Conservation (phyloP, 2,888 invertebrate genomes). For the Tenodera sinensis region DNA sequence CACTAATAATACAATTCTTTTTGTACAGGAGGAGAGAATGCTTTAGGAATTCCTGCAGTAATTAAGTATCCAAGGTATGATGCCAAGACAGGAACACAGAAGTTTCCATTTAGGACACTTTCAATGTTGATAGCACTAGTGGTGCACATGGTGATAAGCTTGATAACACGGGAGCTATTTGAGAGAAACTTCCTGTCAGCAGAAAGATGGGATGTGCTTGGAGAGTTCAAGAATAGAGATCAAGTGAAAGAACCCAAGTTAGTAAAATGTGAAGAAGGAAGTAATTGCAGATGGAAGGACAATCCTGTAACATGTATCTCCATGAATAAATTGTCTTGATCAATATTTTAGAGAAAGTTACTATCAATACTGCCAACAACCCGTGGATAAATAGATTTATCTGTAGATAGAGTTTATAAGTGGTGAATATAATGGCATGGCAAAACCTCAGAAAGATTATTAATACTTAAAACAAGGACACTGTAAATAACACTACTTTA, state of each 20-base stretch:
- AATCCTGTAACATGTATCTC: neutral
- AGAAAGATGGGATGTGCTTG: slow-evolving; percentile 32
- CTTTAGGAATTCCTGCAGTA: slow-evolving; percentile 52
- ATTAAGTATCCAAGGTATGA: slow-evolving; percentile 56
- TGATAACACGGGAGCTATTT: slow-evolving; percentile 48
- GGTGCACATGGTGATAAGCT: slow-evolving; percentile 51
- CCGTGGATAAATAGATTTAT: no score
- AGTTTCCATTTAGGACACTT: slow-evolving; percentile 64
- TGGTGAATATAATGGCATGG: no score
- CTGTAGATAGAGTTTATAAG: no score
- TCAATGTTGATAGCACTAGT: slow-evolving; percentile 58
- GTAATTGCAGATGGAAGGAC: neutral
- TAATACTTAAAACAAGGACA: no score
- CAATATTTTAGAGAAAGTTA: no score
- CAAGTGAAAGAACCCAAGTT: neutral
- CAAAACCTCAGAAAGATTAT: no score
- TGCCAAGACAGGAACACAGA: slow-evolving; percentile 47
- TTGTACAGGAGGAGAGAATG: slow-evolving; percentile 54
- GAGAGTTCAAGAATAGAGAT: slow-evolving; percentile 18
- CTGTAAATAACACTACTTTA: no score
- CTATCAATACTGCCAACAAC: no score
- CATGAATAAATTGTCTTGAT: neutral
- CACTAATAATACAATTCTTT: neutral
- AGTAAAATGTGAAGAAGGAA: neutral
- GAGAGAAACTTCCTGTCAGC: slow-evolving; percentile 47